These are phyloP conservation scores for Microctonus hyperodae DNA, from an alignment of 2,888 invertebrate genomes.

Conservation along the genomic window DNA sequence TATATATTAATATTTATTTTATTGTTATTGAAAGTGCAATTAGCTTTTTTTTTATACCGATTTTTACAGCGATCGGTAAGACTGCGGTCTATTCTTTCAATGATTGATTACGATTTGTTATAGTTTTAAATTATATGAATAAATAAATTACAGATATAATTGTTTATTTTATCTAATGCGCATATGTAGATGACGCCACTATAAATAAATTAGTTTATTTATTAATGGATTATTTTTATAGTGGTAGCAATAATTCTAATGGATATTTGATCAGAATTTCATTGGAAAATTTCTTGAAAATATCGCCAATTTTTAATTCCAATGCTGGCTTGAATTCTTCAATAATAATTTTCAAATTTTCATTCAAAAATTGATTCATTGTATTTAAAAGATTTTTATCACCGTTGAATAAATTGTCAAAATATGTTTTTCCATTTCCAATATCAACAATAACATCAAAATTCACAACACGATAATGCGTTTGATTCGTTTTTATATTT, in stretches of 20 bases:
- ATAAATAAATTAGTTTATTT: neutral
- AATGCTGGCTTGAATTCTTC: conserved; percentile 76
- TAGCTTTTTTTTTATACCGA: neutral
- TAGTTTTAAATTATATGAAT: too few species aligned
- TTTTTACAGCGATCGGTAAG: neutral
- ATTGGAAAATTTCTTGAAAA: conserved; percentile 69
- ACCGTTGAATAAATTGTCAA: conserved; percentile 78
- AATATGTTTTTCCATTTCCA: conserved; percentile 70
- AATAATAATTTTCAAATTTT: conserved; percentile 77
- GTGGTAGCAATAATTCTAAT: conserved; percentile 66
- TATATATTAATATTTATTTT: neutral
- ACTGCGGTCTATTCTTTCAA: neutral
- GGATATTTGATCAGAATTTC: conserved; percentile 70
- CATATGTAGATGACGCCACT: neutral
- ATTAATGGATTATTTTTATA: conserved; percentile 38
- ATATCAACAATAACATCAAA: conserved; percentile 74
- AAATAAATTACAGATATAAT: too few species aligned
- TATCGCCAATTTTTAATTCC: conserved; percentile 69
- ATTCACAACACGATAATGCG: conserved; percentile 69
- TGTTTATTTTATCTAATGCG: too few species aligned
- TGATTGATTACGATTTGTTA: neutral
- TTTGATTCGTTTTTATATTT: conserved; percentile 46
- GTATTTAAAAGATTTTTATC: conserved; percentile 69
- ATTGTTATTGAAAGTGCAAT: neutral
- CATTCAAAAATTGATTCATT: conserved; percentile 80